phyloP scores from a whole-genome alignment of 2,797 vertebrate species.

The Glossophaga mutica region DNA sequence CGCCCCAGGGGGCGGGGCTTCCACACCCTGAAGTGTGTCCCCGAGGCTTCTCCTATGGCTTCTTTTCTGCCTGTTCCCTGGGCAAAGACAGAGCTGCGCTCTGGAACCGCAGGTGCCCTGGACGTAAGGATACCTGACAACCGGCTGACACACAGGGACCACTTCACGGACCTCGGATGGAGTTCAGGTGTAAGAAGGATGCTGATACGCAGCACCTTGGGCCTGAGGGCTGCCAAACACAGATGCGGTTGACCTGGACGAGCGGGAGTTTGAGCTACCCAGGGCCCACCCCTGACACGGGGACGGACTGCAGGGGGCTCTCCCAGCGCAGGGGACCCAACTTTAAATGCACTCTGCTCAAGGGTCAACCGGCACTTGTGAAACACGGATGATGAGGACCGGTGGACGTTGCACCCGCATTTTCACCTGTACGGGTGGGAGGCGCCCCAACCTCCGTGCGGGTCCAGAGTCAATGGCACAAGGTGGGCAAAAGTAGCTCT shows the following conservation, averaged over 20 bases:
- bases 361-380: no score
- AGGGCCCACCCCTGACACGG: accelerated
- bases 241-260: neutral
- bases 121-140: accelerated
- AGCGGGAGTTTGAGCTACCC: neutral
- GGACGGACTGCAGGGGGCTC: neutral
- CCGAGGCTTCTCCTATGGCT: accelerated
- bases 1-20: neutral
- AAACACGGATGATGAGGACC: accelerated
- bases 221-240: no score
- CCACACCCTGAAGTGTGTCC: accelerated
- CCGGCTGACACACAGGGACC: accelerated
- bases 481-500: no score
- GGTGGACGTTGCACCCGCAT: accelerated
- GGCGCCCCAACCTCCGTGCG: neutral
- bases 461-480: no score
- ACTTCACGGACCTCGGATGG: no score
- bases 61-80: accelerated
- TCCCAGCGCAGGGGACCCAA: neutral
- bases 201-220: accelerated
- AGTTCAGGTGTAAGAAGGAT: no score
- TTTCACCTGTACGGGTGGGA: neutral
- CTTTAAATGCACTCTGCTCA: neutral
- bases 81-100: accelerated
- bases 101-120: accelerated